Base-by-base conservation (phyloP, 2,113 vertebrate genomes). In the Paracanthobrama guichenoti region DNA sequence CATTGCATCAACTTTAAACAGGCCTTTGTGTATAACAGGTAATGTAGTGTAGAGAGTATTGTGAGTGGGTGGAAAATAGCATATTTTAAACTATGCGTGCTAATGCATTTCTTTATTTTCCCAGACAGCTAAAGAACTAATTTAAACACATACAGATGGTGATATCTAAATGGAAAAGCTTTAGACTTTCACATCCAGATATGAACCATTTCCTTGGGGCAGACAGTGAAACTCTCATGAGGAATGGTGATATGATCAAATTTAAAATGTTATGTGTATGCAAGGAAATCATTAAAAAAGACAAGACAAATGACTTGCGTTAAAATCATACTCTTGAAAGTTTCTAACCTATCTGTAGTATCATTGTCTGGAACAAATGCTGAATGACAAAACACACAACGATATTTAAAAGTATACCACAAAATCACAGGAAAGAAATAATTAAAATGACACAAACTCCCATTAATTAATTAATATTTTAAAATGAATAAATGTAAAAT, bases 171-270 rank as follows among this genome's bases (percentile, higher is more conserved):
- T 6, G 28, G 67, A 26, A 57, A 16, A 53, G 9, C n/a, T 60
- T 39, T 59, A 82, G 66, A n/a, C 48, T 39, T 39, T 39, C 18
- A 67, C 46, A 74, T 26, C 18, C 8, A 81, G 79, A 55, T 31
- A 55, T 76, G 26, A 76, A 79, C 13, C 13, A 62, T 46, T 79
- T 46, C 31, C 13, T 14, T 42, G 20, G 0, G 6, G 6, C 22
- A 39, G 20, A 9, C 76, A 44, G 50, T 2, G 13, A 12, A 73
- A 73, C 44, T 48, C 66, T 71, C 12, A 14, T 48, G 11, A 18
- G 9, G 46, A 50, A 74, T 24, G 11, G 39, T 14, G n/a, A 13
- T 24, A 13, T 13, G n/a, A 46, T 16, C n/a, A 39, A 39, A 39
- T 39, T 73, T 48, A 2, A 24, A 73, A 48, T 48, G 0, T 4